These are phyloP conservation scores for Aphelinus certus DNA, from an alignment of 1,140 invertebrate genomes.

Conservation along the genomic window DNA sequence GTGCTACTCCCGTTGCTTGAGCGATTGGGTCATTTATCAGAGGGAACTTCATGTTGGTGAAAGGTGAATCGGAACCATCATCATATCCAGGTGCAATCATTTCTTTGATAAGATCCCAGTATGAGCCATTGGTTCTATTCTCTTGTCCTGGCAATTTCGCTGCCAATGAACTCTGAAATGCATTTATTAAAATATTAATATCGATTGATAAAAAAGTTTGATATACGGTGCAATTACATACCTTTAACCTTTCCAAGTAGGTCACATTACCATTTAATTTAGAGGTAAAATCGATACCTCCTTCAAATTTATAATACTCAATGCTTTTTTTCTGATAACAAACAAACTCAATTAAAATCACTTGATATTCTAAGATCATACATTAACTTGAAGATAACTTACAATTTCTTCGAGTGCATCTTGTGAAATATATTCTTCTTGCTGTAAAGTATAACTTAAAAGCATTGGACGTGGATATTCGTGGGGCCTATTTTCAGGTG, in stretches of 20 bases:
- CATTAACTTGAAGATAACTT: constrained; percentile 43
- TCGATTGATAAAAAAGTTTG: not conserved
- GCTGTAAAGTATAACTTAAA: constrained; percentile 84
- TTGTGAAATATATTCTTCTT: constrained; percentile 83
- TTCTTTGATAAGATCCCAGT: constrained; percentile 63
- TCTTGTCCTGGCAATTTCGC: constrained; percentile 60
- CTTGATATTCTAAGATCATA: constrained; percentile 7
- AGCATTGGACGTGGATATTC: constrained; percentile 92
- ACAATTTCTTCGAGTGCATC: constrained; percentile 88
- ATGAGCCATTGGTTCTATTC: constrained; percentile 57
- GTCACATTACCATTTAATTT: constrained; percentile 77
- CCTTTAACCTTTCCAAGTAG: constrained; percentile 83
- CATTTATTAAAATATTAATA: constrained; percentile 6
- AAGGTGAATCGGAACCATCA: constrained; percentile 50
- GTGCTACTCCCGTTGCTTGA: constrained; percentile 48
- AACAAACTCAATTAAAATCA: constrained; percentile 41
- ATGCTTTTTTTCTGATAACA: constrained; percentile 77
- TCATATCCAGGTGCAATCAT: constrained; percentile 63
- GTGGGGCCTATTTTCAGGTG: constrained; percentile 87
- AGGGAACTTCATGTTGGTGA: constrained; percentile 59
- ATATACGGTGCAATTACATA: constrained; percentile 43
- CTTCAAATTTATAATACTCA: constrained; percentile 84
- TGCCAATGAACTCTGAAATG: constrained; percentile 57
- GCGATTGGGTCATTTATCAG: constrained; percentile 55
- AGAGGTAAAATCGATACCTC: constrained; percentile 83